Percentiles rank a stretch among this genome's conserved stretches.
Conservation (phyloP, 1,140 invertebrate species). For the Diabrotica undecimpunctata region DNA sequence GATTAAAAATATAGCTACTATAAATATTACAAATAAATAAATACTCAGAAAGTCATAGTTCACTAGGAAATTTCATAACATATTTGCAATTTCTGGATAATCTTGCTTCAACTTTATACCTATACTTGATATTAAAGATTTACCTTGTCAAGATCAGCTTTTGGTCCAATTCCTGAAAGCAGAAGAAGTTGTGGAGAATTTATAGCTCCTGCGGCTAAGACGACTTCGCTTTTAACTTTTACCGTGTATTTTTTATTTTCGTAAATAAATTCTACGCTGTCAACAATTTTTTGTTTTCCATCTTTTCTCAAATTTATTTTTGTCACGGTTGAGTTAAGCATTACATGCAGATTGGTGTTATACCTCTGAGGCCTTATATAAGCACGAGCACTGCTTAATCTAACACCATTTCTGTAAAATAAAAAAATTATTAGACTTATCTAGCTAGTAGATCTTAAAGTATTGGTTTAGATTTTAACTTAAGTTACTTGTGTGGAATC, state of each 20-base stretch:
- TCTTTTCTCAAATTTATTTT: slow-evolving; percentile 42
- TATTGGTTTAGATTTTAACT: too few relatives aligned
- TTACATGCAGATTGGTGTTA: slow-evolving; percentile 66
- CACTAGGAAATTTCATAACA: too few relatives aligned
- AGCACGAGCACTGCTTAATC: slow-evolving; percentile 61
- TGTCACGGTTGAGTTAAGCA: slow-evolving; percentile 62
- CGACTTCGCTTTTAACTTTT: slow-evolving; percentile 53
- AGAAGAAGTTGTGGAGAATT: slow-evolving; percentile 58
- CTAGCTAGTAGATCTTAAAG: too few relatives aligned
- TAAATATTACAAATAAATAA: too few relatives aligned
- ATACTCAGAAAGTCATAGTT: too few relatives aligned
- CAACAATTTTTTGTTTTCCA: slow-evolving; percentile 30
- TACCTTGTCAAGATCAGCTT: slow-evolving; percentile 48
- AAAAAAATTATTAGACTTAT: neutral
- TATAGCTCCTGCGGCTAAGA: slow-evolving; percentile 57
- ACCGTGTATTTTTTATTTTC: slow-evolving; percentile 44
- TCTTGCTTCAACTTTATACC: too few relatives aligned
- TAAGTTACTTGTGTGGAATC: too few relatives aligned
- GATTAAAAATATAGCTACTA: too few relatives aligned
- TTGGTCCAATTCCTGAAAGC: slow-evolving; percentile 58
- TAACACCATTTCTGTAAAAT: slow-evolving; percentile 54
- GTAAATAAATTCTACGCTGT: slow-evolving; percentile 50
- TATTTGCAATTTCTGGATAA: too few relatives aligned
- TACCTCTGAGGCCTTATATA: slow-evolving; percentile 58
- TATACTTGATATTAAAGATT: neutral